phyloP scores from a whole-genome alignment of 2,888 invertebrate genomes.

The Gasteruption jaculator region DNA sequence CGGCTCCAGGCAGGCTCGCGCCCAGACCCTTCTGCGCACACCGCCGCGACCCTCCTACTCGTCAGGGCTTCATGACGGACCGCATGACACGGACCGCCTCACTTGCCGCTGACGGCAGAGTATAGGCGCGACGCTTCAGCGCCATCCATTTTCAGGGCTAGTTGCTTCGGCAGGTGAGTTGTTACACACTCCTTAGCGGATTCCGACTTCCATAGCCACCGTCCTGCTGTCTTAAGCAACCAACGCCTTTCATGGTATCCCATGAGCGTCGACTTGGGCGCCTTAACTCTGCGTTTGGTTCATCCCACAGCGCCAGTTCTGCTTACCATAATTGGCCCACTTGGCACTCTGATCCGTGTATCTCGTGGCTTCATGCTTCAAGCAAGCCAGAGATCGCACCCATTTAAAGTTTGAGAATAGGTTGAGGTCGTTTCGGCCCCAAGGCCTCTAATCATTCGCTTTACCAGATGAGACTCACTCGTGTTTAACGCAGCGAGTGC shows the following conservation, averaged over 20 bases:
- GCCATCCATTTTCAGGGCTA: constrained; percentile 67
- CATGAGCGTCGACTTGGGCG: constrained; percentile 46
- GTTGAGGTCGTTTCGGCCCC: too few species aligned
- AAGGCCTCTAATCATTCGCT: too few species aligned
- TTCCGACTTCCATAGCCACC: constrained; percentile 73
- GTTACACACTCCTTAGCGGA: constrained; percentile 53
- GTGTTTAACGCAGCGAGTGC: too few species aligned
- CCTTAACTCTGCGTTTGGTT: constrained; percentile 51
- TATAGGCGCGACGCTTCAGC: constrained; percentile 58
- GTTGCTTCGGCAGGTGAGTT: constrained; percentile 65
- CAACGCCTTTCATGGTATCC: constrained; percentile 60
- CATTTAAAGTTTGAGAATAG: too few species aligned
- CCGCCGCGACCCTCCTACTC: constrained; percentile 59
- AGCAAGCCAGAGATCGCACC: too few species aligned
- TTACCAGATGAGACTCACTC: too few species aligned
- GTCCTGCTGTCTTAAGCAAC: constrained; percentile 66
- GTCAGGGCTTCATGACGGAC: constrained; percentile 57
- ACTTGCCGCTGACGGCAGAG: constrained; percentile 56
- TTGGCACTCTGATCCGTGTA: constrained; percentile 60
- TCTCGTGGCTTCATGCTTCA: too few species aligned
- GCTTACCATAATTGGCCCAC: constrained; percentile 74
- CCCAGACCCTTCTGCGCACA: constrained; percentile 52
- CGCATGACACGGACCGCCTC: too few species aligned
- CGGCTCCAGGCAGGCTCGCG: constrained; percentile 50
- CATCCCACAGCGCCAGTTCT: constrained; percentile 78